phyloP scores from a whole-genome alignment of 2,888 invertebrate genomes.

The Volucella inflata region DNA sequence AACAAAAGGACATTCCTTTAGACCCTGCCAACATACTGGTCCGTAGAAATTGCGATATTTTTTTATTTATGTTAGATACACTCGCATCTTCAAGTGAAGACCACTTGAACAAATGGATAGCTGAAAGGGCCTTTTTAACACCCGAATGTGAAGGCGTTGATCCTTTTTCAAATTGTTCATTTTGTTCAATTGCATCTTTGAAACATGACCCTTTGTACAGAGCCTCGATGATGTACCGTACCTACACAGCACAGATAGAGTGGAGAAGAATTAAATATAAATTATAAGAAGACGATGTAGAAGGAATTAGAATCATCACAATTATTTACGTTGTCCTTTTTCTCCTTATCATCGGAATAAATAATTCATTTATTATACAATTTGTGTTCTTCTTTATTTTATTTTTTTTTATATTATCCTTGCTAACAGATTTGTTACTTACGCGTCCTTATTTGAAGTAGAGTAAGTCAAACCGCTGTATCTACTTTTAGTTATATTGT shows the following conservation, averaged over 20 bases:
- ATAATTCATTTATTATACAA: slow-evolving; percentile 67
- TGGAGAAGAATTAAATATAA: background rate
- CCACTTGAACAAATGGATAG: slow-evolving; percentile 50
- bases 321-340: slow-evolving; percentile 72
- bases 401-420: slow-evolving; percentile 24
- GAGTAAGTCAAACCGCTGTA: slow-evolving; percentile 12
- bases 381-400: slow-evolving; percentile 23
- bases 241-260: slow-evolving; percentile 1
- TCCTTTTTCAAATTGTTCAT: slow-evolving; percentile 47
- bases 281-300: background rate
- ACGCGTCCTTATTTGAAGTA: slow-evolving; percentile 10
- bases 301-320: slow-evolving; percentile 39
- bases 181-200: slow-evolving; percentile 46
- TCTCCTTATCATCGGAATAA: slow-evolving; percentile 57
- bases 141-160: slow-evolving; percentile 57
- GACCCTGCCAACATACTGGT: slow-evolving; percentile 19
- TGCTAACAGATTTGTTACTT: background rate
- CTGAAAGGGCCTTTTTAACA: slow-evolving; percentile 61
- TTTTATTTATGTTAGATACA: slow-evolving; percentile 44
- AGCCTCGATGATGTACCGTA: background rate
- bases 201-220: slow-evolving; percentile 52
- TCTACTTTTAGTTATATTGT: slow-evolving; percentile 4
- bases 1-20: background rate
- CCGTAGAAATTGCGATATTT: background rate
- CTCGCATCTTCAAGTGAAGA: slow-evolving; percentile 37